Base-by-base conservation (phyloP, 2,113 vertebrate species). In the cattle (Bos taurus) region DNA sequence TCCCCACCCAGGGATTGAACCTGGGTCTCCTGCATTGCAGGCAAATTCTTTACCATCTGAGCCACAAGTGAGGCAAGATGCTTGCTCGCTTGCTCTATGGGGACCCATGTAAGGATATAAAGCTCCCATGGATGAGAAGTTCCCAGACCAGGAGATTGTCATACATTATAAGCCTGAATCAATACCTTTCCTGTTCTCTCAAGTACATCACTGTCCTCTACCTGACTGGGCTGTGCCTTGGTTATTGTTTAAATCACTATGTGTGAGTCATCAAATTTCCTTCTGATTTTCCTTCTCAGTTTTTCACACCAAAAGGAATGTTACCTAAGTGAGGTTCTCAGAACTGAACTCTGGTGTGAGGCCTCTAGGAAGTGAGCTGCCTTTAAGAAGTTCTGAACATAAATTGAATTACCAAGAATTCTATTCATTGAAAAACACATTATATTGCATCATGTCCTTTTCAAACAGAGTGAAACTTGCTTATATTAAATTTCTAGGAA, bases 401-500 rank as follows among this genome's bases (percentile, higher is more conserved):
- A 98, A 98, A 98, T 97, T 97, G 97, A 98, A 98, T 98, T 98
- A 98, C 98, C 95, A 94, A 98, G 98, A 98, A 98, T 97, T 97
- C 97, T 98, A 98, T 97, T 98, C 97, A 98, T 98, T 94, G 98
- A 97, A 98, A 98, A 98, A 97, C 96, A 97, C 97, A 98, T 98
- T 98, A 98, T 98, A 98, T 98, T 98, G 98, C 97, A 98, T 97
- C 98, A 98, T 98, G 98, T 98, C 95, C 95, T 98, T 98, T 97
- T 97, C 98, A 97, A 98, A 98, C 98, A 97, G 97, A 98, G 97
- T 98, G 98, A 98, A 98, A 98, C 98, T 98, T 97, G 98, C 97
- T 97, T 98, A 97, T 98, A 98, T 98, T 98, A 98, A 98, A 98
- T 98, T 98, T 98, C 97, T 97, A 94, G 97, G 96, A 97, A 98